Percentiles rank a stretch among this genome's conserved stretches.
Conservation (phyloP, 1,140 invertebrate species). For the Adelges cooleyi region DNA sequence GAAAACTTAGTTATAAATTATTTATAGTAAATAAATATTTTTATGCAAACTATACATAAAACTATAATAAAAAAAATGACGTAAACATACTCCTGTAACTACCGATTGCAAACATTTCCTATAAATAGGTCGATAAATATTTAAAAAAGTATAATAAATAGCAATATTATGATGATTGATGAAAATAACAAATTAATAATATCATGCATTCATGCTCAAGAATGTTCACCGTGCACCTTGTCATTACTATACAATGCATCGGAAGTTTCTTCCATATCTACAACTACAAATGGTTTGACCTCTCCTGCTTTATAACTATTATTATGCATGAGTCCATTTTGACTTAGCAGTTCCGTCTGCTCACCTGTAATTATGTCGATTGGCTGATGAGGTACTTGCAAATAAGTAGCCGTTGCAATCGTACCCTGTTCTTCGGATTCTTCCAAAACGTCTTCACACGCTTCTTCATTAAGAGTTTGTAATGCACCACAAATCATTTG, state of each 20-base stretch:
- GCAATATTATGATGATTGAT: neutral
- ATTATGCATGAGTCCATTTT: constrained; percentile 12
- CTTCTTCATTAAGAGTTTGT: constrained; percentile 83
- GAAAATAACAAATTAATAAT: neutral
- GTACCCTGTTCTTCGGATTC: constrained; percentile 37
- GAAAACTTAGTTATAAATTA: no score
- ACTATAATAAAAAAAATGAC: no score
- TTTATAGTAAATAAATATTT: no score
- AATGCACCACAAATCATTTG: constrained; percentile 87
- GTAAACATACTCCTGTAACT: no score
- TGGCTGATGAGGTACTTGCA: constrained; percentile 18
- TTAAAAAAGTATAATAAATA: neutral
- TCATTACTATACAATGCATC: neutral
- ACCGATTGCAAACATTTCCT: no score
- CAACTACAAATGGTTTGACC: neutral
- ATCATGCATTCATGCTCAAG: constrained; percentile 13
- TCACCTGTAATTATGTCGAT: constrained; percentile 26
- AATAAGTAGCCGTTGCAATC: constrained; percentile 13
- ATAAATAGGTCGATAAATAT: no score
- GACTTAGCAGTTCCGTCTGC: neutral
- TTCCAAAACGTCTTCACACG: constrained; percentile 70
- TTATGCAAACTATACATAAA: no score
- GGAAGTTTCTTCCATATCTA: neutral
- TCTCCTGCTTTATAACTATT: constrained; percentile 15
- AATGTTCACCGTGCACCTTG: neutral